These are phyloP conservation scores for Oncorhynchus tshawytscha DNA, from an alignment of 2,113 vertebrate species.

Conservation along the genomic window DNA sequence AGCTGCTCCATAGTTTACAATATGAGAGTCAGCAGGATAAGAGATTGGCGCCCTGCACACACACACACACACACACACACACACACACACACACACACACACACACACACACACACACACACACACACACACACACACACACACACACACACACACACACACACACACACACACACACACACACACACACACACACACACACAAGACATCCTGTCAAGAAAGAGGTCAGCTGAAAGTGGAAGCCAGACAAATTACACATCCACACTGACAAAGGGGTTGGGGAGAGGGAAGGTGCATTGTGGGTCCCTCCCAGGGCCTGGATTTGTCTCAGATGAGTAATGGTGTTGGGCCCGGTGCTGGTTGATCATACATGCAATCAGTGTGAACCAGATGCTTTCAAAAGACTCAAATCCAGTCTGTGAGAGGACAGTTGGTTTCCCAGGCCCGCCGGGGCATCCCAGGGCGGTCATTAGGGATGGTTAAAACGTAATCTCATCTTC, in stretches of 20 bases:
- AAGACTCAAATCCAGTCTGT: conserved; percentile 44
- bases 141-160: too few relatives aligned
- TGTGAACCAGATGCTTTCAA: conserved; percentile 30
- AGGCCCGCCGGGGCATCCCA: conserved; percentile 39
- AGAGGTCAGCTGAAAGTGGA: conserved; percentile 57
- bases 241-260: conserved; percentile 61
- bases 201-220: conserved; percentile 47
- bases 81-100: too few relatives aligned
- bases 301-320: conserved; percentile 42
- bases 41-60: too few relatives aligned
- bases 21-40: not conserved
- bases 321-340: conserved; percentile 64
- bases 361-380: conserved; percentile 58
- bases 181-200: conserved; percentile 17
- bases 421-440: conserved; percentile 41
- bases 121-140: too few relatives aligned
- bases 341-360: conserved; percentile 11
- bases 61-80: too few relatives aligned
- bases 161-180: conserved; percentile 25
- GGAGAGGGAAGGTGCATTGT: conserved; percentile 20
- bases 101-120: too few relatives aligned
- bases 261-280: conserved; percentile 43
- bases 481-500: conserved; percentile 37
- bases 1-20: not conserved
- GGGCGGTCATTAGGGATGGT: conserved; percentile 59